These are phyloP conservation scores for Procavia capensis DNA, from an alignment of 2,113 vertebrate species.

Conservation along the genomic window DNA sequence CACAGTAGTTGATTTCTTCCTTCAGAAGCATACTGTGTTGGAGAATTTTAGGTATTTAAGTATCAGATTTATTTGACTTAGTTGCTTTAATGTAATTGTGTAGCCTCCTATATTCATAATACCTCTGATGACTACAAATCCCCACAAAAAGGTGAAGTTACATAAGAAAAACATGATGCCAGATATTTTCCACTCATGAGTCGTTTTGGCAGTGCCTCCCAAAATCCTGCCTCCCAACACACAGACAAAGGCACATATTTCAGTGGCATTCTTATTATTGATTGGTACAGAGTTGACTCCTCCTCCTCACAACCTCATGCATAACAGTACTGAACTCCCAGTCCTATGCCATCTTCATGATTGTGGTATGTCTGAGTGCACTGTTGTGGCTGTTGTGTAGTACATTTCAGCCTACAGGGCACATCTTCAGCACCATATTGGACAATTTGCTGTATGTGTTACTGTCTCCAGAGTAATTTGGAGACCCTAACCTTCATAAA, in stretches of 20 bases:
- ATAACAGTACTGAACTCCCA: background rate
- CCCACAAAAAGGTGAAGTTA: background rate
- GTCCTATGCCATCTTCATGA: background rate
- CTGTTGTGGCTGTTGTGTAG: too few species aligned
- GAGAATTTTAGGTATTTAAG: slow-evolving; percentile 18
- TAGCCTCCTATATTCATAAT: background rate
- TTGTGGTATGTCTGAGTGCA: too few species aligned
- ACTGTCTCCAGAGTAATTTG: background rate
- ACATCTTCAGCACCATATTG: background rate
- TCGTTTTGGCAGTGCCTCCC: background rate
- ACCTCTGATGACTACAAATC: background rate
- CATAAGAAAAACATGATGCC: background rate
- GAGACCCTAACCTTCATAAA: background rate
- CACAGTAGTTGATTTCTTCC: slow-evolving; percentile 31
- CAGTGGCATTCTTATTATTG: background rate
- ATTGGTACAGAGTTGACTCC: background rate
- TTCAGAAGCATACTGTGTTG: background rate
- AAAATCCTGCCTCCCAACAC: background rate
- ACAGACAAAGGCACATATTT: background rate
- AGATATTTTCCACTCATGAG: background rate
- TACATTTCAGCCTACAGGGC: background rate
- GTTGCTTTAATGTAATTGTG: background rate
- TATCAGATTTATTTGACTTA: slow-evolving; percentile 40
- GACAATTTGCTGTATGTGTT: background rate
- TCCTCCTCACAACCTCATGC: background rate